Base-by-base conservation (phyloP, 2,113 vertebrate species). In the Rhinopithecus roxellana region DNA sequence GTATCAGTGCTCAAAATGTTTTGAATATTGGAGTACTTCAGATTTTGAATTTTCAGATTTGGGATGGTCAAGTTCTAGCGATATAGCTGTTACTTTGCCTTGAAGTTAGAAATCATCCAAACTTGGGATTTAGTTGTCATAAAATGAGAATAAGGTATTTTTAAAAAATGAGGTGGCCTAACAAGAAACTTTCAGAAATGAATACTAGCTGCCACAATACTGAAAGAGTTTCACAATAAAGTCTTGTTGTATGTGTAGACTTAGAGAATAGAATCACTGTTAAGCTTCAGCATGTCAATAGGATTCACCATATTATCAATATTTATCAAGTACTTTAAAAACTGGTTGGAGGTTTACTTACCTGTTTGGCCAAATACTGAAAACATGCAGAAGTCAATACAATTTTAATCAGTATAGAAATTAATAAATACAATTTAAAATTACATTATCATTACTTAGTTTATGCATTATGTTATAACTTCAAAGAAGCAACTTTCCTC, bases 41-140 rank as follows among this genome's bases (percentile, higher is more conserved):
- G 23, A 77, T 77, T 77, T 77, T 45, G 74, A 43, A 45, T 77
- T 74, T 74, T 74, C 7, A 1, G 40, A 27, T 77, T 77, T 77
- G 13, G 13, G 43, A 77, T 77, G 40, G 7, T 77, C 74, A 77
- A 16, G 2, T 11, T 84, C 5, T 75, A 64, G 48, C 30, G 14
- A 74, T 72, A 23, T 17, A 64, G 27, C 20, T 22, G 4, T 70
- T 79, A 20, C 27, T 89, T 93, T 85, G 3, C 30, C 11, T 69
- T 86, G 43, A n/a, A 79, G 23, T 64, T 82, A 80, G 38, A 83
- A 50, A 67, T 64, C 35, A 5, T 74, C 52, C 70, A n/a, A 72
- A 86, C 72, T 94, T 59, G 17, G 7, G 12, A 92, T 52, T 92
- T 94, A 48, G 38, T 85, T 94, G 80, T 95, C 55, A 64, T 61